A percentile compares a stretch with the other conserved stretches of the same genome.
Conservation (phyloP, 1,140 invertebrate species). For the Papilio dardanus region DNA sequence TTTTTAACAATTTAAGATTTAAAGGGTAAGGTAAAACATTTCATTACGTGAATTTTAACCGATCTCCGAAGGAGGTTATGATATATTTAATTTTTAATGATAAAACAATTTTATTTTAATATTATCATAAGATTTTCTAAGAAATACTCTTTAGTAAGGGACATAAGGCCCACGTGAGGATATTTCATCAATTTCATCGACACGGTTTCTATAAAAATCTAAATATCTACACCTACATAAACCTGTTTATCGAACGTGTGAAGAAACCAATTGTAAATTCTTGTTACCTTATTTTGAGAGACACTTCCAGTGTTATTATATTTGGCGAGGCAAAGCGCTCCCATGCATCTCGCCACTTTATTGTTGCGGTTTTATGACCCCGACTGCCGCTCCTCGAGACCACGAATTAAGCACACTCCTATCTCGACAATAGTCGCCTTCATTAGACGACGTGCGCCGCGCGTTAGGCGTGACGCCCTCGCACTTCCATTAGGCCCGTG, state of each 20-base stretch:
- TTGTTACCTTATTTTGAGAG: constrained; percentile 13
- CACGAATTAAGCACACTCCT: constrained; percentile 71
- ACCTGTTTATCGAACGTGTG: constrained; percentile 17
- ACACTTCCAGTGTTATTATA: constrained; percentile 24
- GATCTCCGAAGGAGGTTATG: no score
- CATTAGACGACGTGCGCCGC: constrained; percentile 74
- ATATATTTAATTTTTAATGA: no score
- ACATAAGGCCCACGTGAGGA: background rate
- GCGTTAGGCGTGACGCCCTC: constrained; percentile 73
- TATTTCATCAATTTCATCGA: background rate
- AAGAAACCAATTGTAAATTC: background rate
- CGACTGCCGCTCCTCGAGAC: constrained; percentile 56
- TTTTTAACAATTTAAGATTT: no score
- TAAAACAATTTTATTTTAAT: no score
- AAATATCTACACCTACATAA: background rate
- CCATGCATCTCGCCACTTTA: constrained; percentile 52
- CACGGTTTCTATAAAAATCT: background rate
- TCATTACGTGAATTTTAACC: no score
- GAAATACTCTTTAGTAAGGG: background rate
- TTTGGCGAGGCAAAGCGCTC: constrained; percentile 6
- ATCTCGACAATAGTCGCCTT: constrained; percentile 70
- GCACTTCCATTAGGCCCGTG: constrained; percentile 64
- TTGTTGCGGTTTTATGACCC: constrained; percentile 54
- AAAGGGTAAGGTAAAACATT: no score
- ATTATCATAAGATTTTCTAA: background rate